A percentile compares a stretch with the other conserved stretches of the same genome.
phyloP scores from a whole-genome alignment of 2,113 vertebrate genomes.

The rat (Rattus norvegicus) region GRCr8 NC_086025.1:126826501-126827000 shows the following conservation, averaged over 20 bases:
- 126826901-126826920: not conserved
- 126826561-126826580: too few species aligned
- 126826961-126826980: conserved; percentile 44
- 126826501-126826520: not conserved
- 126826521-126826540: not conserved
- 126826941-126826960: not conserved
- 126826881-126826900: not conserved
- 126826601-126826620: not conserved
- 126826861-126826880: conserved; percentile 8
- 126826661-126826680: not conserved
- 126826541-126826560: not conserved
- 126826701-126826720: not conserved
- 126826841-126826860: not conserved
- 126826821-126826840: not conserved
- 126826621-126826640: not conserved
- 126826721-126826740: not conserved
- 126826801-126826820: too few species aligned
- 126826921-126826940: not conserved
- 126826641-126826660: too few species aligned
- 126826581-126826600: too few species aligned
- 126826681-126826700: not conserved
- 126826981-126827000: not conserved
- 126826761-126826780: not conserved
- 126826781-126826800: not conserved
- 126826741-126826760: not conserved